Conservation (phyloP, 2,113 vertebrate genomes). For the Leucopsar rothschildi region DNA sequence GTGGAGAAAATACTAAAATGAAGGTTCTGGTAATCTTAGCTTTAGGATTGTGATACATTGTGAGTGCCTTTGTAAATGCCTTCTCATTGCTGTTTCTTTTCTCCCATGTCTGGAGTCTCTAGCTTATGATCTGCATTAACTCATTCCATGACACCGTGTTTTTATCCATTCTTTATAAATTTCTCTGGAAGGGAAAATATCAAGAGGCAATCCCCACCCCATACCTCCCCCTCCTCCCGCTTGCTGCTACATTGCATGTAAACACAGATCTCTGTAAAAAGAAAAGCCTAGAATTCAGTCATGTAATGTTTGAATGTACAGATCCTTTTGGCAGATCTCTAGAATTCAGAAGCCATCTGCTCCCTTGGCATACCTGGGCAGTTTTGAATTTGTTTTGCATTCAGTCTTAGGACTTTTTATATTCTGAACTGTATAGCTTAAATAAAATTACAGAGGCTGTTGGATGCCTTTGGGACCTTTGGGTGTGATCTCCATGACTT, state of each 20-base stretch:
- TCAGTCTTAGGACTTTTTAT: background rate
- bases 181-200: background rate
- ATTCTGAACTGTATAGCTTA: background rate
- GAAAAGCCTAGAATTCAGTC: background rate
- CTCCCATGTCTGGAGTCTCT: background rate
- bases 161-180: background rate
- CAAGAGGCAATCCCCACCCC: fast-evolving
- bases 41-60: background rate
- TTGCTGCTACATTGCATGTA: background rate
- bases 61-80: background rate
- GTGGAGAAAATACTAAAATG: background rate
- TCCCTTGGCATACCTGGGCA: background rate
- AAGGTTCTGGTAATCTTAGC: background rate
- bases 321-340: background rate
- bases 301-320: background rate
- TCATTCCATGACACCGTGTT: background rate
- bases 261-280: background rate
- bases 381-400: background rate
- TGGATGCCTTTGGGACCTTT: background rate
- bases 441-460: background rate
- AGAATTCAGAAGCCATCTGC: constrained; percentile 14
- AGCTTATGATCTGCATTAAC: background rate
- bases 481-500: background rate
- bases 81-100: background rate
- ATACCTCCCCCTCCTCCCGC: too few relatives aligned